A percentile compares a stretch with the other conserved stretches of the same genome.
Conservation (phyloP, 2,888 invertebrate species). For the Quadroppia sp. region DNA sequence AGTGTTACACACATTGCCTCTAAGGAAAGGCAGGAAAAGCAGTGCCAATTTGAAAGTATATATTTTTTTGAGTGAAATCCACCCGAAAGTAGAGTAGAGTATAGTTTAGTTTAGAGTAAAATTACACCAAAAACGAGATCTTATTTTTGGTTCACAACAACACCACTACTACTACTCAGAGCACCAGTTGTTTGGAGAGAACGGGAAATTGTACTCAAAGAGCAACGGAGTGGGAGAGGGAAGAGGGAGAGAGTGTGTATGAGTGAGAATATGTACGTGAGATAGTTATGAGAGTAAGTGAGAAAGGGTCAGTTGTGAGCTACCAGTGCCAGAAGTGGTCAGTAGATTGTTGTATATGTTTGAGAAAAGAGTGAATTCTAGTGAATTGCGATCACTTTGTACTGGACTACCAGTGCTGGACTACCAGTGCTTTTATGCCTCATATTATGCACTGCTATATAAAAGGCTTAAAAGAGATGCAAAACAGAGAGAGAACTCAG, state of each 20-base stretch:
- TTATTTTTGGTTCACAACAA: background rate
- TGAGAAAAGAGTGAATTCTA: background rate
- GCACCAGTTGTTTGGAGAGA: background rate
- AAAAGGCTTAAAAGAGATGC: constrained; percentile 12
- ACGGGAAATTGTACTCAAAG: constrained; percentile 10
- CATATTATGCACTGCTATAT: background rate
- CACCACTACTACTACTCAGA: background rate
- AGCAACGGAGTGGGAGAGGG: background rate
- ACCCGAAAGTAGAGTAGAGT: too few species aligned
- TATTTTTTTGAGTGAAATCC: too few species aligned
- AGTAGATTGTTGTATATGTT: background rate
- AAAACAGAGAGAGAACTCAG: background rate
- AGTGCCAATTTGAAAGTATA: too few species aligned
- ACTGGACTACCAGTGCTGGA: background rate
- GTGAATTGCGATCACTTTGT: background rate
- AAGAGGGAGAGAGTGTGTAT: background rate
- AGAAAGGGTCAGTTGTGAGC: constrained; percentile 4
- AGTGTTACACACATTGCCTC: constrained; percentile 1
- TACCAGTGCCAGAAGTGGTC: constrained; percentile 28
- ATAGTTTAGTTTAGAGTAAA: background rate
- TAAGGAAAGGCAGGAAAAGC: too few species aligned
- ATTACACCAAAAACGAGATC: background rate
- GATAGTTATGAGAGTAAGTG: background rate
- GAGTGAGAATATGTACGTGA: too few species aligned
- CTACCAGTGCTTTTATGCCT: background rate